phyloP scores from a whole-genome alignment of 2,797 vertebrate species.

The Spheniscus humboldti region DNA sequence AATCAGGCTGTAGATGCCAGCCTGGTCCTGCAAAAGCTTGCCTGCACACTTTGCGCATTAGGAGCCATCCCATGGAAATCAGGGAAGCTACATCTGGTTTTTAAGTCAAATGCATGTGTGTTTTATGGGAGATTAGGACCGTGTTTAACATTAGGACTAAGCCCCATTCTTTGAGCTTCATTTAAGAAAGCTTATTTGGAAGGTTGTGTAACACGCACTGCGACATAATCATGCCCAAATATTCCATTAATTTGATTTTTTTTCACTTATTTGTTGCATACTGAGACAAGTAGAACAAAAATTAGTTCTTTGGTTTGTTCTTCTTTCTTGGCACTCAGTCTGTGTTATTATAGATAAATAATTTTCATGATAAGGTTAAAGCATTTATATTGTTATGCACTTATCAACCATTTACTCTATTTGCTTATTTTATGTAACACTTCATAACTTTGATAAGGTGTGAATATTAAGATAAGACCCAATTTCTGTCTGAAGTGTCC shows the following conservation, averaged over 20 bases:
- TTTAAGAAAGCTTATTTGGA: neutral
- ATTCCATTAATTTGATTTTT: neutral
- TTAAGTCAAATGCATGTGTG: neutral
- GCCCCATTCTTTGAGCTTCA: neutral
- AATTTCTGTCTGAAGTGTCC: constrained; percentile 20
- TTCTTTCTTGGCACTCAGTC: constrained; percentile 5
- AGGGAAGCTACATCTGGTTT: neutral
- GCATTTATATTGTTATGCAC: constrained; percentile 16
- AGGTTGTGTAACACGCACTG: neutral
- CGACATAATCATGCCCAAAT: neutral
- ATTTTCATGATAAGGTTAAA: constrained; percentile 36
- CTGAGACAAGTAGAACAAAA: neutral
- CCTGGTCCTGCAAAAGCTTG: neutral
- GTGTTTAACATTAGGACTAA: neutral
- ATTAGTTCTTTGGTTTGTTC: neutral
- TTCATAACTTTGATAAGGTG: constrained; percentile 42
- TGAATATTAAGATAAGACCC: constrained; percentile 48
- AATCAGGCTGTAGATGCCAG: neutral
- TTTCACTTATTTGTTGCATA: neutral
- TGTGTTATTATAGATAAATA: constrained; percentile 51
- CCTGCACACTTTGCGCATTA: accelerated
- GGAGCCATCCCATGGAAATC: neutral
- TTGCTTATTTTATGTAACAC: constrained; percentile 25
- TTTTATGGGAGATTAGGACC: neutral
- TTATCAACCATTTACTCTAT: constrained; percentile 30